phyloP scores from a whole-genome alignment of 2,888 invertebrate genomes.

The Aphrophora alni region DNA sequence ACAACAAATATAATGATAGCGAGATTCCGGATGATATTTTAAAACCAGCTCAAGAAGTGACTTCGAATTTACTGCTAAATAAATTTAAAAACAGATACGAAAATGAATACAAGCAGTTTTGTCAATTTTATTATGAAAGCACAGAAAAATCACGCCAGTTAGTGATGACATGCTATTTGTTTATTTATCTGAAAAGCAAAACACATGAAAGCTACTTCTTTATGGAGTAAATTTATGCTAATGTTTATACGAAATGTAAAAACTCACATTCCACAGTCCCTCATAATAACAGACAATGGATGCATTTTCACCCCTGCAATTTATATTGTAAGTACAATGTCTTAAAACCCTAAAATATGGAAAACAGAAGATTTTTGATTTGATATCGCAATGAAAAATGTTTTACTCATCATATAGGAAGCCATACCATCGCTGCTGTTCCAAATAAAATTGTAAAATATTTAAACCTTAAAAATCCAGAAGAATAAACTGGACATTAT shows the following conservation, averaged over 20 bases:
- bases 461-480: constrained; percentile 24
- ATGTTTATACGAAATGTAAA: background rate
- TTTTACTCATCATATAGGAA: constrained; percentile 17
- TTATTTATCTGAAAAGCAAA: no score
- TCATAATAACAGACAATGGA: background rate
- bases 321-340: background rate
- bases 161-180: no score
- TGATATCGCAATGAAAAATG: constrained; percentile 11
- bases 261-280: background rate
- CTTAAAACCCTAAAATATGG: background rate
- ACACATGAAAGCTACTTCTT: background rate
- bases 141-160: no score
- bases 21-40: no score
- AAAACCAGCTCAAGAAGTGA: no score
- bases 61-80: no score
- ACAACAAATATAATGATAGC: no score
- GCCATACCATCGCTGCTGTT: background rate
- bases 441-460: constrained; percentile 18
- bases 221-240: constrained; percentile 13
- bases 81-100: no score
- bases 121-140: no score
- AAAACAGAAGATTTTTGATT: constrained; percentile 15
- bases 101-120: no score
- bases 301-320: background rate
- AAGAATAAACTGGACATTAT: constrained; percentile 6